Conservation (phyloP, 2,113 vertebrate genomes). For the Coregonus clupeaformis region DNA sequence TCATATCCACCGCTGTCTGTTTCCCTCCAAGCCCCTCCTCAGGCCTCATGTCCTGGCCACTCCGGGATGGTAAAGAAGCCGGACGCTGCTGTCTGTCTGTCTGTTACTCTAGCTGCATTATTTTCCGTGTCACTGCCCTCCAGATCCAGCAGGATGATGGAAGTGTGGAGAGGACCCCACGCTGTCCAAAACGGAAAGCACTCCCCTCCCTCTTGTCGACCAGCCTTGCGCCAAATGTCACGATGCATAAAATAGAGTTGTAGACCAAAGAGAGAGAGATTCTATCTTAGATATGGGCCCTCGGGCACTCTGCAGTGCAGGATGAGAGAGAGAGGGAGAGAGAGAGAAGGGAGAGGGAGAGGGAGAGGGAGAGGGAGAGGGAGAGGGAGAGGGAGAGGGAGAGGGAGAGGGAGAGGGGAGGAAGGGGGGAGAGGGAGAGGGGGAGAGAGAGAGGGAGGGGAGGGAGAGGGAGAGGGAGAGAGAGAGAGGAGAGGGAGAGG, state of each 20-base stretch:
- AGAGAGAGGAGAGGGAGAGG: background rate
- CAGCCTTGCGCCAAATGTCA: background rate
- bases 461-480: too few relatives aligned
- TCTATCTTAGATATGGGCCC: background rate
- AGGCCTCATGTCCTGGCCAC: conserved; percentile 4
- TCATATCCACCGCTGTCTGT: too few relatives aligned
- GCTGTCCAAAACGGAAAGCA: background rate
- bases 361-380: background rate
- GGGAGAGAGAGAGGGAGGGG: too few relatives aligned
- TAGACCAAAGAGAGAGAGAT: background rate
- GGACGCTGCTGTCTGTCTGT: background rate
- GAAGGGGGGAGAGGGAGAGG: too few relatives aligned
- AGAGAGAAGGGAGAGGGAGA: too few relatives aligned
- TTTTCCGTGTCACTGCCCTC: background rate
- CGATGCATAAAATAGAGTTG: background rate
- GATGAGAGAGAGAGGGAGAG: conserved; percentile 6
- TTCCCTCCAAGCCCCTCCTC: too few relatives aligned
- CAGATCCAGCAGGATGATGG: background rate
- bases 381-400: conserved; percentile 1
- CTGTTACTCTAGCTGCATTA: background rate
- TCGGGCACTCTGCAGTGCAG: background rate
- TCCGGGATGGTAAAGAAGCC: background rate
- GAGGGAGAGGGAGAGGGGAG: background rate
- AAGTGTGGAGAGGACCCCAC: background rate
- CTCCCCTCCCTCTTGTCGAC: background rate